phyloP scores from a whole-genome alignment of 2,797 vertebrate genomes.

The Pitangus sulphuratus region DNA sequence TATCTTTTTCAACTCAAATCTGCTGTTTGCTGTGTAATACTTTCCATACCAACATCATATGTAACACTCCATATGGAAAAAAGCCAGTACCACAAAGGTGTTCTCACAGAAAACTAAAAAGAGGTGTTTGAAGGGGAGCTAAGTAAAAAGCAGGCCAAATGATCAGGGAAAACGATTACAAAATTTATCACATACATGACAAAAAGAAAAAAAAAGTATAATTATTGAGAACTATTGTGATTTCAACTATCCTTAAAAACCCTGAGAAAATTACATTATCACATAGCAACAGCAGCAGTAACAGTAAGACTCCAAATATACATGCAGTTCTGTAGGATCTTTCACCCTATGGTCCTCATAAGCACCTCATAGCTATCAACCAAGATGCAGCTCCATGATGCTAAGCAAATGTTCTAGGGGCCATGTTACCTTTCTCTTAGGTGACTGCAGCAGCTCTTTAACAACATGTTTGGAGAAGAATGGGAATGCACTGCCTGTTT shows the following conservation, averaged over 20 bases:
- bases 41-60: constrained; percentile 30
- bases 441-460: not conserved
- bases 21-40: constrained; percentile 19
- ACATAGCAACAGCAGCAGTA: not conserved
- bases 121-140: not conserved
- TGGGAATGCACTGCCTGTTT: not conserved
- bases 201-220: not conserved
- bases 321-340: not conserved
- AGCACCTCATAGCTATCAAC: not conserved
- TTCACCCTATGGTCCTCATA: not conserved
- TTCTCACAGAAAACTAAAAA: constrained; percentile 26
- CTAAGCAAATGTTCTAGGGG: not conserved
- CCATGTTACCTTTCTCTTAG: not conserved
- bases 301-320: not conserved
- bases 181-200: not conserved
- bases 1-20: constrained; percentile 34
- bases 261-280: not conserved
- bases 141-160: not conserved
- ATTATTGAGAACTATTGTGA: not conserved
- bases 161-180: not conserved
- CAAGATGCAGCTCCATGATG: not conserved
- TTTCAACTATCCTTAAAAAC: not conserved
- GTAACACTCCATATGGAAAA: not conserved
- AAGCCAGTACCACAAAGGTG: not conserved
- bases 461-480: not conserved